Conservation (phyloP, 2,113 vertebrate species). For the Tachuris rubrigastra region DNA sequence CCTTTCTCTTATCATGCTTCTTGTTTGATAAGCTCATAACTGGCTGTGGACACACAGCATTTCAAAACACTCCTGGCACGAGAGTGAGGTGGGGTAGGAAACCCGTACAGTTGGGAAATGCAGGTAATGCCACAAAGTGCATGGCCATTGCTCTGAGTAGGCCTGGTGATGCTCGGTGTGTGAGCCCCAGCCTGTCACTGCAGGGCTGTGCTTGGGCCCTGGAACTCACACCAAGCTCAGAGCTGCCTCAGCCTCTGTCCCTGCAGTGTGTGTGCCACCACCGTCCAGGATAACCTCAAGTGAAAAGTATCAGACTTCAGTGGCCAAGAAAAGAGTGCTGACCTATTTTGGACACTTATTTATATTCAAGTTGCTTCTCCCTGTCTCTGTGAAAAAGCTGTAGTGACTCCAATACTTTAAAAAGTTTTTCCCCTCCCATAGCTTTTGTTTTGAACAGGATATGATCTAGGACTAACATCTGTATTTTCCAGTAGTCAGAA, state of each 20-base stretch:
- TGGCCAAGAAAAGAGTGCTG: constrained; percentile 68
- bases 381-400: constrained; percentile 52
- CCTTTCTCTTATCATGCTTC: neutral
- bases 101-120: accelerated
- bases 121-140: neutral
- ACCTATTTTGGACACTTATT: constrained; percentile 81
- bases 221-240: neutral
- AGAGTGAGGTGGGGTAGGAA: neutral
- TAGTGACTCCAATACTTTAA: constrained; percentile 6
- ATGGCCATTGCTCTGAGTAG: neutral
- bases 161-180: accelerated
- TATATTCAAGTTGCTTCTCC: constrained; percentile 76
- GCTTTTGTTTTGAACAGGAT: constrained; percentile 38
- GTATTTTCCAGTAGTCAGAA: constrained; percentile 9
- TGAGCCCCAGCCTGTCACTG: neutral
- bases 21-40: neutral
- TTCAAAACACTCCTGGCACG: neutral
- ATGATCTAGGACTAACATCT: constrained; percentile 14
- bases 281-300: neutral
- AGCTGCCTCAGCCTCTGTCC: neutral
- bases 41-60: neutral
- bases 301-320: constrained; percentile 50
- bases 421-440: neutral
- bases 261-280: neutral
- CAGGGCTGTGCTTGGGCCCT: neutral